A percentile compares a stretch with the other conserved stretches of the same genome.
Conservation (phyloP, 1,140 invertebrate species). For the Cataglyphis hispanica region DNA sequence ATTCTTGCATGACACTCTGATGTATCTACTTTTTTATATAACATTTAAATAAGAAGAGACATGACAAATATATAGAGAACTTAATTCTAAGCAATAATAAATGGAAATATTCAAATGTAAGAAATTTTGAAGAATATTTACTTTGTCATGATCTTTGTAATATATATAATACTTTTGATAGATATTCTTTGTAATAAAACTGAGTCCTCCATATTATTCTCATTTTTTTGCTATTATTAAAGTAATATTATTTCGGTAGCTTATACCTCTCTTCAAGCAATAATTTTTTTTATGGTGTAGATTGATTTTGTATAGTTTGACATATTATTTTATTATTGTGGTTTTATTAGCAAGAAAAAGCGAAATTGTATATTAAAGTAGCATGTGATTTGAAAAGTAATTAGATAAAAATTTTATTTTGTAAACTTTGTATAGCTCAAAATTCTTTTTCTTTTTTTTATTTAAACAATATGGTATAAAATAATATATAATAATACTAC, state of each 20-base stretch:
- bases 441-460: background rate
- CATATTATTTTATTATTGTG: constrained; percentile 54
- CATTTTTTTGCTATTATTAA: constrained; percentile 61
- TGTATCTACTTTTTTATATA: background rate
- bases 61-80: background rate
- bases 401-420: constrained; percentile 44
- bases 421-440: constrained; percentile 31
- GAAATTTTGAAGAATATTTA: background rate
- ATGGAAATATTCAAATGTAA: constrained; percentile 2
- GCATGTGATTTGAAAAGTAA: constrained; percentile 44
- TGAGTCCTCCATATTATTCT: constrained; percentile 52
- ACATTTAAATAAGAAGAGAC: background rate
- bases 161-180: constrained; percentile 26
- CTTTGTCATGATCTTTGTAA: background rate
- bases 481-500: constrained; percentile 14
- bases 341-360: constrained; percentile 20
- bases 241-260: constrained; percentile 65
- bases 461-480: background rate
- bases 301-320: constrained; percentile 47
- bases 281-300: constrained; percentile 60
- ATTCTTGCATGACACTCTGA: background rate
- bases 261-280: constrained; percentile 48
- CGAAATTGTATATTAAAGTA: constrained; percentile 31
- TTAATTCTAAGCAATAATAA: background rate
- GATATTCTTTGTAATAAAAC: constrained; percentile 61